Evolutionary conservation across 2,888 invertebrate genomes (phyloP).

Genomic region (Amorpha juglandis): DNA sequence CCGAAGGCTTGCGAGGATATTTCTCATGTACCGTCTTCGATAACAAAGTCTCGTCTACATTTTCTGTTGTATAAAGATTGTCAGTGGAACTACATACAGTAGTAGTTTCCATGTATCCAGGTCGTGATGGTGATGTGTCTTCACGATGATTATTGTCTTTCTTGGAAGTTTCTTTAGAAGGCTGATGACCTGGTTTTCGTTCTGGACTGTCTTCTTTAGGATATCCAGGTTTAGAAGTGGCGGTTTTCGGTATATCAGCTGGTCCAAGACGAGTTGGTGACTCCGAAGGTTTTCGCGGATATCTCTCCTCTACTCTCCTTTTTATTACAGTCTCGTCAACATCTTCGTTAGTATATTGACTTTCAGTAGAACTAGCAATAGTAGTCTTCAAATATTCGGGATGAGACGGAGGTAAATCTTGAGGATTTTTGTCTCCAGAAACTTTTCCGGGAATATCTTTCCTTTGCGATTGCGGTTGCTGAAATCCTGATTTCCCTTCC

Average conservation of each 20-base stretch:
- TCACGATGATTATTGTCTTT: not conserved
- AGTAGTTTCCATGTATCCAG: constrained; percentile 26
- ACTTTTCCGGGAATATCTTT: not conserved
- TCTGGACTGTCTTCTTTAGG: constrained; percentile 30
- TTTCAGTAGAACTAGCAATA: not conserved
- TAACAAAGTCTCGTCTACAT: constrained; percentile 1
- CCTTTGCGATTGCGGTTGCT: constrained; percentile 29
- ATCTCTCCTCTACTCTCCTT: not conserved
- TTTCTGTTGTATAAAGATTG: not conserved
- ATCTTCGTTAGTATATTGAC: not conserved
- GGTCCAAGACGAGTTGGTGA: constrained; percentile 16
- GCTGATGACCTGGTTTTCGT: constrained; percentile 29
- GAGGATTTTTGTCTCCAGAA: not conserved
- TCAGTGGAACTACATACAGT: not conserved
- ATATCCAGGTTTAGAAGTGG: constrained; percentile 15
- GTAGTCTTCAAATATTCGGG: constrained; percentile 26
- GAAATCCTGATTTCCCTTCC: constrained; percentile 31
- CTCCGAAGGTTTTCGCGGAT: not conserved
- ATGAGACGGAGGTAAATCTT: not conserved
- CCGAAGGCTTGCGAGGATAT: constrained; percentile 8
- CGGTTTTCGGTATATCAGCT: not conserved
- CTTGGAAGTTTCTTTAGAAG: not conserved
- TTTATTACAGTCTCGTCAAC: not conserved
- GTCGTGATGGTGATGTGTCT: not conserved
- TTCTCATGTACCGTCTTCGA: constrained; percentile 2